Evolutionary conservation across 1,140 invertebrate species (phyloP).

Genomic region (Wasmannia auropunctata): DNA sequence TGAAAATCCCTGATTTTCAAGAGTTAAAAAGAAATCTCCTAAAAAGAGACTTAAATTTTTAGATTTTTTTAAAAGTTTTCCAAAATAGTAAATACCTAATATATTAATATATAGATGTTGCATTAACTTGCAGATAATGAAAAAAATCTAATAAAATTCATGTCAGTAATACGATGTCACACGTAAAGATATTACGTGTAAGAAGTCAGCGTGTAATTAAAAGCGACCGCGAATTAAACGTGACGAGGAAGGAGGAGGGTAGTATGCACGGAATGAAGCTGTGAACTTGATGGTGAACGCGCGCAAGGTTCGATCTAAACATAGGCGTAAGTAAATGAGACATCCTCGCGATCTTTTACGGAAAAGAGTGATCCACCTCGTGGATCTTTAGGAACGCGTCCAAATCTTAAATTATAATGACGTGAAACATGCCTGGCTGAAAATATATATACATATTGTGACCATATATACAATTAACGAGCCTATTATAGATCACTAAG

Average conservation of each 20-base stretch:
- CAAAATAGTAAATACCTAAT: too few relatives aligned
- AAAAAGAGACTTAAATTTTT: too few relatives aligned
- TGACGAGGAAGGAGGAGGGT: too few relatives aligned
- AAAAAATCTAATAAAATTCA: neutral
- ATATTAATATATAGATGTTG: too few relatives aligned
- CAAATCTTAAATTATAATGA: slow-evolving; percentile 75
- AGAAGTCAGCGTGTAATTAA: neutral
- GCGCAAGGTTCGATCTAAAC: slow-evolving; percentile 39
- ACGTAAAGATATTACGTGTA: neutral
- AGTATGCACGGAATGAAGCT: neutral
- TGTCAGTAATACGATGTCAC: neutral
- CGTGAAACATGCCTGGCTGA: slow-evolving; percentile 53
- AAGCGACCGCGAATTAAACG: neutral
- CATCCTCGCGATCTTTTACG: slow-evolving; percentile 41
- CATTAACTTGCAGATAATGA: too few relatives aligned
- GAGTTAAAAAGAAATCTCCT: too few relatives aligned
- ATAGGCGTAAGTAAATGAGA: slow-evolving; percentile 45
- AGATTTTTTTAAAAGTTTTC: too few relatives aligned
- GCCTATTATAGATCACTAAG: slow-evolving; percentile 74
- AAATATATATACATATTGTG: slow-evolving; percentile 60
- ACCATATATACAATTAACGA: slow-evolving; percentile 52
- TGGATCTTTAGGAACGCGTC: slow-evolving; percentile 52
- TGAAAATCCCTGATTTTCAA: too few relatives aligned
- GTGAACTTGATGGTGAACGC: slow-evolving; percentile 10
- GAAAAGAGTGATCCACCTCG: neutral